Evolutionary conservation across 2,888 invertebrate genomes (phyloP).

Genomic region (Andrena haemorrhoa): DNA sequence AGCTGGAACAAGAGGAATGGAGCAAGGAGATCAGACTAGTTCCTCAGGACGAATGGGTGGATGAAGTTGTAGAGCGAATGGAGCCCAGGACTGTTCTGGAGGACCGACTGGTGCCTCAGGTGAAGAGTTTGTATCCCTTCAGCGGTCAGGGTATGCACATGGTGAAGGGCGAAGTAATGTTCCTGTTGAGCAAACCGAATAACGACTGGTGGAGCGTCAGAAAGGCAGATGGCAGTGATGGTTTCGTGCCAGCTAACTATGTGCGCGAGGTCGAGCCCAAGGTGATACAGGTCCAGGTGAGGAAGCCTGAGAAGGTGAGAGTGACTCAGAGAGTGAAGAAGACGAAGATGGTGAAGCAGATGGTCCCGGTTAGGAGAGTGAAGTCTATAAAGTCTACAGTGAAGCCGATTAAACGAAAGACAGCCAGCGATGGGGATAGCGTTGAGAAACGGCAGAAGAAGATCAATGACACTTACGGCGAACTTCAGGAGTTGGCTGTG

Average conservation of each 20-base stretch:
- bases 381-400: slow-evolving; percentile 85
- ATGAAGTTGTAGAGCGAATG: slow-evolving; percentile 93
- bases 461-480: slow-evolving; percentile 93
- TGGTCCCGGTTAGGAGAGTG: slow-evolving; percentile 91
- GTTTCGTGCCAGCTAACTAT: slow-evolving; percentile 99
- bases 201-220: slow-evolving; percentile 99
- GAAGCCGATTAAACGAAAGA: slow-evolving; percentile 80
- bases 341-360: slow-evolving; percentile 94
- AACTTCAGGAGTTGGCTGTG: slow-evolving; percentile 92
- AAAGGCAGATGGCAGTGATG: slow-evolving; percentile 95
- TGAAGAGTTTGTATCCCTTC: slow-evolving; percentile 94
- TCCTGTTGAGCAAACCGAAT: slow-evolving; percentile 97
- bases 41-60: slow-evolving; percentile 97
- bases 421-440: slow-evolving; percentile 89
- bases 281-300: slow-evolving; percentile 92
- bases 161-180: slow-evolving; percentile 96
- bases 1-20: slow-evolving; percentile 85
- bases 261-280: slow-evolving; percentile 96
- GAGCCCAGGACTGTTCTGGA: slow-evolving; percentile 95
- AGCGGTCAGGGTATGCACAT: slow-evolving; percentile 96
- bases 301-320: slow-evolving; percentile 93
- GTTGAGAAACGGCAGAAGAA: slow-evolving; percentile 92
- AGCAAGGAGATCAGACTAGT: slow-evolving; percentile 92
- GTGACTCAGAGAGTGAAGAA: slow-evolving; percentile 95
- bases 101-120: slow-evolving; percentile 94